Conservation (phyloP, 2,888 invertebrate species). For the Agapetus fuscipes region DNA sequence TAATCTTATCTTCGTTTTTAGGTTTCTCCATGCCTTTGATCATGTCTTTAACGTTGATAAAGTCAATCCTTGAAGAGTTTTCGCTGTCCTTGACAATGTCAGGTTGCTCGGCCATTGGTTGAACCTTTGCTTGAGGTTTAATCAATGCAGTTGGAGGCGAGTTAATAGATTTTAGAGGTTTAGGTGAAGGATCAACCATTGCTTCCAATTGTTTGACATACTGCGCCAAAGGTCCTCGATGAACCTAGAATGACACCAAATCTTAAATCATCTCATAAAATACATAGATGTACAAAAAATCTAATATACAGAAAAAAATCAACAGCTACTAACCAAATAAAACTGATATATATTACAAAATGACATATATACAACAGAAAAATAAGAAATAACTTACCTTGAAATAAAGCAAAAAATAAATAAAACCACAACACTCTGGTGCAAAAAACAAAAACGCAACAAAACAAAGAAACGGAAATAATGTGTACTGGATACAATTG, state of each 20-base stretch:
- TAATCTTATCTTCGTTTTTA: slow-evolving; percentile 27
- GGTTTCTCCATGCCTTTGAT: slow-evolving; percentile 54
- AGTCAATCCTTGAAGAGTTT: slow-evolving; percentile 38
- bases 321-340: too few relatives aligned
- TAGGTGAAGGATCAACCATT: slow-evolving; percentile 37
- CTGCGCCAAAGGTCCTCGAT: slow-evolving; percentile 46
- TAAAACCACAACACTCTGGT: too few relatives aligned
- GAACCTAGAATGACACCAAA: slow-evolving; percentile 36
- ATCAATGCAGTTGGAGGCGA: slow-evolving; percentile 26
- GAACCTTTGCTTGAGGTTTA: slow-evolving; percentile 30
- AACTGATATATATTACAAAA: too few relatives aligned
- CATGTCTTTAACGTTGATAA: slow-evolving; percentile 49
- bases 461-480: too few relatives aligned
- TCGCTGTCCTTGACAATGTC: slow-evolving; percentile 35
- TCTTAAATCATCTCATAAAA: slow-evolving; percentile 7
- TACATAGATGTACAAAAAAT: slow-evolving; percentile 15
- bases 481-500: too few relatives aligned
- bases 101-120: slow-evolving; percentile 23
- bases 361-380: too few relatives aligned
- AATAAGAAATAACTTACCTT: too few relatives aligned
- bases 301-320: slow-evolving; percentile 17
- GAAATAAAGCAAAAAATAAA: too few relatives aligned
- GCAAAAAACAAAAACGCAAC: too few relatives aligned
- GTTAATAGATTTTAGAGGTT: slow-evolving; percentile 29
- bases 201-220: slow-evolving; percentile 37